Conservation (phyloP, 2,888 invertebrate species). For the Melieria omissa region DNA sequence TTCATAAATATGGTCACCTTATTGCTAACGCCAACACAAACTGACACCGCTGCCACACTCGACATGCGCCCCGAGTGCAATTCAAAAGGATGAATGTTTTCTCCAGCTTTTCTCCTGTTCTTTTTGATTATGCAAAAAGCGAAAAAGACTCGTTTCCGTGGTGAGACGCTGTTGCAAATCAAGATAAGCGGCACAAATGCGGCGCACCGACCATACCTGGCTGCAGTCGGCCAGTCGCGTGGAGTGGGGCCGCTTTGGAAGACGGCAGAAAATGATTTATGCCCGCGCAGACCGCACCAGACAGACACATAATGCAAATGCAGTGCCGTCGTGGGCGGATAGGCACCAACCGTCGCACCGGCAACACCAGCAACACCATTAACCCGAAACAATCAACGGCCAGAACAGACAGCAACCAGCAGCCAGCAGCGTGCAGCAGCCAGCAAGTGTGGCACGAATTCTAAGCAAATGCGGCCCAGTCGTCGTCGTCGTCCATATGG, state of each 20-base stretch:
- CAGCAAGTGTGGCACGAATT: background rate
- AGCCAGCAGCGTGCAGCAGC: background rate
- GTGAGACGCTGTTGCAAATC: conserved; percentile 25
- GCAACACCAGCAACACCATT: background rate
- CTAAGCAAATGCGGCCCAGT: background rate
- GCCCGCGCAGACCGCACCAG: conserved; percentile 24
- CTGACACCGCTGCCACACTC: too few relatives aligned
- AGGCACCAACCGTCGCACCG: background rate
- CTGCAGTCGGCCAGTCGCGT: background rate
- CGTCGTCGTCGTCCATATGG: too few relatives aligned
- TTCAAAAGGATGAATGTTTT: too few relatives aligned
- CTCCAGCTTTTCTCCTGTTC: too few relatives aligned
- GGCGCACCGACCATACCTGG: conserved; percentile 22
- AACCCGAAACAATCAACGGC: background rate
- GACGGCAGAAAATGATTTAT: conserved; percentile 40
- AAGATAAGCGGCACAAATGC: conserved; percentile 35
- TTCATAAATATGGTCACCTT: too few relatives aligned
- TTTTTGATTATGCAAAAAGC: too few relatives aligned
- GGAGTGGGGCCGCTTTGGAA: conserved; percentile 12
- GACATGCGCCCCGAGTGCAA: too few relatives aligned
- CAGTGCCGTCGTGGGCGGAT: conserved; percentile 23
- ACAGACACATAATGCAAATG: conserved; percentile 7
- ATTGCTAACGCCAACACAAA: too few relatives aligned
- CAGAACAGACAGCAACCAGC: background rate
- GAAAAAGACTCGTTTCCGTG: background rate